Conservation (phyloP, 2,113 vertebrate species). For the Peucedramus taeniatus region DNA sequence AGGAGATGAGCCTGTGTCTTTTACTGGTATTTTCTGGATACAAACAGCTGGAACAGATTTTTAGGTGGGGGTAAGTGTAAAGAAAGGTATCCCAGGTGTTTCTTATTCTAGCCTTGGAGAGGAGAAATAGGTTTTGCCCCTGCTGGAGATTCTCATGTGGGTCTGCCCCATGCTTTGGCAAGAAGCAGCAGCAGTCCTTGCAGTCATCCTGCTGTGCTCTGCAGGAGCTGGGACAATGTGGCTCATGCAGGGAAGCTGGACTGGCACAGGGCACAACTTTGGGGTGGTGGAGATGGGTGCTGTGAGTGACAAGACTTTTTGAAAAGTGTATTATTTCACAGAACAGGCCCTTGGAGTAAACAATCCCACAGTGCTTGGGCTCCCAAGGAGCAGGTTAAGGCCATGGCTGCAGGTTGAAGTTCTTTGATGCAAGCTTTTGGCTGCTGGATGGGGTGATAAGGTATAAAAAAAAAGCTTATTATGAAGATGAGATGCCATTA, state of each 20-base stretch:
- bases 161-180: rapidly evolving
- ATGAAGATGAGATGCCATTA: neutral
- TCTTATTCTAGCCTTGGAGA: neutral
- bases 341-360: neutral
- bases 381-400: neutral
- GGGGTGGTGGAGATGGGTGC: neutral
- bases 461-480: neutral
- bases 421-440: neutral
- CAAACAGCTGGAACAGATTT: neutral
- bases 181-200: neutral
- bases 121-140: neutral
- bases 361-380: neutral
- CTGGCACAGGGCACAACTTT: neutral
- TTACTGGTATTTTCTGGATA: neutral
- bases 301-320: neutral
- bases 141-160: neutral
- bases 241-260: neutral
- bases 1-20: neutral
- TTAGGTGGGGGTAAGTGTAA: neutral
- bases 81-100: rapidly evolving
- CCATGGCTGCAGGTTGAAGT: neutral
- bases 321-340: neutral
- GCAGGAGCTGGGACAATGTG: rapidly evolving
- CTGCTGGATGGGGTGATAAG: neutral
- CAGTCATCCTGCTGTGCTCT: neutral